Conservation (phyloP, 1,140 invertebrate genomes). For the Euschistus heros region DNA sequence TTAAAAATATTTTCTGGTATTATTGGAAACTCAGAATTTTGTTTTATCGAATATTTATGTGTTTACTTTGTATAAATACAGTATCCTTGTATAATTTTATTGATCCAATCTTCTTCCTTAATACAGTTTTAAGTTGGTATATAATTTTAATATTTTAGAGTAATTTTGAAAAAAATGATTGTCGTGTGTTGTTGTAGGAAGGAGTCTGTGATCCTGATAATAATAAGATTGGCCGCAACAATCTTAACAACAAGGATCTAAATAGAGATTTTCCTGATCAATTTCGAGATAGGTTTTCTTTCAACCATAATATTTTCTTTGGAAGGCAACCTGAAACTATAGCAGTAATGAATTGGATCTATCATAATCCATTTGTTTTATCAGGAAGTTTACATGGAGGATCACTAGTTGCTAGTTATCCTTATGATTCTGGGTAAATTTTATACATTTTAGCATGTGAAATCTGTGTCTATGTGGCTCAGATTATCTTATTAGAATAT, state of each 20-base stretch:
- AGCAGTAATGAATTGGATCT: constrained; percentile 82
- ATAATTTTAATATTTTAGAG: too few species aligned
- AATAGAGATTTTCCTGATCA: constrained; percentile 75
- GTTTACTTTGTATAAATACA: too few species aligned
- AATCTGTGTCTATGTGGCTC: too few species aligned
- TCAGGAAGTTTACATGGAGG: constrained; percentile 88
- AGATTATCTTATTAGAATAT: too few species aligned
- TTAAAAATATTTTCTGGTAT: too few species aligned
- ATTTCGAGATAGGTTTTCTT: constrained; percentile 33
- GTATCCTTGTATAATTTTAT: too few species aligned
- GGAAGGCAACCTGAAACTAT: constrained; percentile 78
- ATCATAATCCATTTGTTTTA: constrained; percentile 73
- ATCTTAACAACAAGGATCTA: constrained; percentile 67
- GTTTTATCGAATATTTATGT: too few species aligned
- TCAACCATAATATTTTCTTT: constrained; percentile 29
- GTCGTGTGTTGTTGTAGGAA: constrained; percentile 35
- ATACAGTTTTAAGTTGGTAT: too few species aligned
- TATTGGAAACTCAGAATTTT: too few species aligned
- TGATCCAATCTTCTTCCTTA: too few species aligned
- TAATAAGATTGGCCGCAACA: constrained; percentile 58
- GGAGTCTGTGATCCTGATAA: constrained; percentile 38
- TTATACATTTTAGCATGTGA: too few species aligned
- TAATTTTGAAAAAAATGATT: neutral
- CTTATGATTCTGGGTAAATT: too few species aligned
- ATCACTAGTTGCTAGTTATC: constrained; percentile 43